Percentiles rank a stretch among this genome's conserved stretches.
These are phyloP conservation scores for Dromococcyx pavoninus DNA, from an alignment of 2,797 vertebrate genomes.

Conservation along the genomic window DNA sequence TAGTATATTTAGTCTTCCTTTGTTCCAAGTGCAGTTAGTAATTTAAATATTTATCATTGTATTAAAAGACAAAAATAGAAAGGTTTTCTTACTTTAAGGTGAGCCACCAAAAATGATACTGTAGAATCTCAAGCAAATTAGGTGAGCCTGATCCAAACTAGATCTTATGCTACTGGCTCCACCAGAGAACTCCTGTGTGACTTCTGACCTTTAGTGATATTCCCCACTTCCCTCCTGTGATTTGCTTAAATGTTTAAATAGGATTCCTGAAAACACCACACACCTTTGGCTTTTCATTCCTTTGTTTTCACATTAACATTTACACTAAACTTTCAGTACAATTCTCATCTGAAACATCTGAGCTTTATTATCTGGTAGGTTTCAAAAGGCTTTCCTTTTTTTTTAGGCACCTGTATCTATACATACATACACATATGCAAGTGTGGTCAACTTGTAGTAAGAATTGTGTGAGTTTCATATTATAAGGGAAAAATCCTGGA, in stretches of 20 bases:
- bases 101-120: not conserved
- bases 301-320: no score
- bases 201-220: not conserved
- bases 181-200: not conserved
- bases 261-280: not conserved
- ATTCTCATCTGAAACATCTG: not conserved
- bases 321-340: no score
- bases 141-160: not conserved
- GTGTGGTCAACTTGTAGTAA: not conserved
- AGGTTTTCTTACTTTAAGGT: not conserved
- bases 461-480: not conserved
- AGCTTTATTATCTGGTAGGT: accelerated
- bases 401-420: not conserved
- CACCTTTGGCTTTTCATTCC: not conserved
- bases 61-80: not conserved
- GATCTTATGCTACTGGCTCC: not conserved
- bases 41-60: not conserved
- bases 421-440: not conserved
- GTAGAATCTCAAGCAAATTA: not conserved
- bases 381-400: not conserved
- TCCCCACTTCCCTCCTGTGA: not conserved
- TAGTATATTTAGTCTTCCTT: not conserved
- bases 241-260: not conserved
- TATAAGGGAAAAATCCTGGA: not conserved
- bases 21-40: not conserved